A percentile compares a stretch with the other conserved stretches of the same genome.
Evolutionary conservation across 1,140 invertebrate species (phyloP).

Genomic region (Agrilus planipennis): DNA sequence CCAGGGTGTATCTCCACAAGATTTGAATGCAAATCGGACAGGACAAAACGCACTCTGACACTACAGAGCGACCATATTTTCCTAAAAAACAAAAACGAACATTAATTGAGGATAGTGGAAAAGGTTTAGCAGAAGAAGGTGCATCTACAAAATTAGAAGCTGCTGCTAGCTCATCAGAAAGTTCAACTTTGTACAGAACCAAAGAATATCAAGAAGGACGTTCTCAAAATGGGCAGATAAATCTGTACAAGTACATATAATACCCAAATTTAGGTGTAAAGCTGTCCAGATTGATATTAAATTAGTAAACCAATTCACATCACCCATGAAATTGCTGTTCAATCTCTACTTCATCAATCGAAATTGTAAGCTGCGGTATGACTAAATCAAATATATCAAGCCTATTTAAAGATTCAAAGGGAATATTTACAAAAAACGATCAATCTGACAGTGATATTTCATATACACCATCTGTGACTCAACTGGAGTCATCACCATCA

Average conservation of each 20-base stretch:
- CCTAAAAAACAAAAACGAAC: too few relatives aligned
- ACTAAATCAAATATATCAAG: background rate
- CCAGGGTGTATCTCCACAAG: too few relatives aligned
- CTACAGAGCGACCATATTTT: too few relatives aligned
- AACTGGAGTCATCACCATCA: background rate
- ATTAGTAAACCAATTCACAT: too few relatives aligned
- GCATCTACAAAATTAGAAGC: too few relatives aligned
- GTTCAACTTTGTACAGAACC: background rate
- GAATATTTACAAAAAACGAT: background rate
- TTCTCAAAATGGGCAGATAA: background rate
- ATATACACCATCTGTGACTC: conserved; percentile 1
- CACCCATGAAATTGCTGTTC: too few relatives aligned
- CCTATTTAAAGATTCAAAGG: background rate
- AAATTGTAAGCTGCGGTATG: background rate
- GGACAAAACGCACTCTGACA: too few relatives aligned
- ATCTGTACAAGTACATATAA: background rate
- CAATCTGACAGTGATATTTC: conserved; percentile 1
- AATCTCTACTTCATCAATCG: too few relatives aligned
- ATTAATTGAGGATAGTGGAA: too few relatives aligned
- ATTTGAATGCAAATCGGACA: too few relatives aligned
- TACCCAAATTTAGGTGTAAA: background rate
- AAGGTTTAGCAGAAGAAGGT: too few relatives aligned
- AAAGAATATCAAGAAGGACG: background rate
- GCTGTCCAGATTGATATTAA: background rate
- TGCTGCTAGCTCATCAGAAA: too few relatives aligned